Evolutionary conservation across 2,797 vertebrate genomes (phyloP), one percentile per base, ranked within the genome.

Genomic region (Mastacembelus armatus): DNA sequence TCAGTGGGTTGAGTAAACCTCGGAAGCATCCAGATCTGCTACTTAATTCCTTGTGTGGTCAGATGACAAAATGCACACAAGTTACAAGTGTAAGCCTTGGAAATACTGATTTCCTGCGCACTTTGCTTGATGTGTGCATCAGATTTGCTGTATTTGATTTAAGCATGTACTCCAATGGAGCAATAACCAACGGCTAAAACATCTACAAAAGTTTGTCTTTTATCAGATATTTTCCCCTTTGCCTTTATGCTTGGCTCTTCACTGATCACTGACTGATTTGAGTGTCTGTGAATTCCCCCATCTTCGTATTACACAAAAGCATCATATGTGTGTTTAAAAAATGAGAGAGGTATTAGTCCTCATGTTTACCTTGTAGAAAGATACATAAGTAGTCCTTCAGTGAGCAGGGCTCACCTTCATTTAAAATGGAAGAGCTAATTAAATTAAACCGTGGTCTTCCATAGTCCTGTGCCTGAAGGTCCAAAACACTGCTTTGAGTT

Each of bases 1-100:
- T 85, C 80, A 73, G 68, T 73, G 29, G 72, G 39, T 15, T 56
- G 68, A 67, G 78, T 64, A 38, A 72, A 78, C 81, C 66, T 75
- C 0, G 85, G 86, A 88, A 91, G 89, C 83, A 79, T 85, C 80
- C 71, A 82, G 77, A 83, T 86, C 78, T 85, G 88, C 84, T 87
- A 88, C 88, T 80, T 70, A 26, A 63, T 72, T 78, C 66, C 36
- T 48, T 15, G 69, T 68, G 84, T 75, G 71, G 75, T 77, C 39
- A 27, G 76, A 57, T 66, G 71, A 50, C 44, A 51, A 62, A 60
- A 59, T 59, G 74, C 71, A 74, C 77, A 76, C 66, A 58, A 75
- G 68, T 48, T 44, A 33, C 67, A 78, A 64, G 74, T 40, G 62
- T 38, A 50, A 64, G 62, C 57, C 61, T 72, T 0, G 4, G 51